Base-by-base conservation (phyloP, 2,888 invertebrate genomes). In the Loripinus fragilis region DNA sequence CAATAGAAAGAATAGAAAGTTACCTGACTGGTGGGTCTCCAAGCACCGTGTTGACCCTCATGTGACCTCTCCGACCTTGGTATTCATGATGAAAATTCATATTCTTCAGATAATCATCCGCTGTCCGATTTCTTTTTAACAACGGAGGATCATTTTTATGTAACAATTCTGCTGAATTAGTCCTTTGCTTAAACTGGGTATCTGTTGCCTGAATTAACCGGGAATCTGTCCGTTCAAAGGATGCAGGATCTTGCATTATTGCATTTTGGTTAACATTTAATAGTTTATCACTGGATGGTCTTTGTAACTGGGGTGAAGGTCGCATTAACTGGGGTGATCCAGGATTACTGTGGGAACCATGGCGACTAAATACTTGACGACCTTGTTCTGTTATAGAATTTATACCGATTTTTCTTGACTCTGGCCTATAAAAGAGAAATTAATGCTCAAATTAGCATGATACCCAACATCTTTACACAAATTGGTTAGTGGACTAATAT, bases 31-130 rank as follows among this genome's bases (percentile, higher is more conserved):
- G 67, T 45, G 17, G 10, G 23, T 42, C 67, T 42, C 10, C 45
- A 20, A 41, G 10, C 28, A 25, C 12, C 1, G 67, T 45, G 25
- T 70, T 71, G 48, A 81, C 74, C 76, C 74, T 84, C 38, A 90
- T 78, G 65, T 88, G 88, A 33, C 89, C 90, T 50, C 81, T 78
- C 33, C 88, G 86, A 60, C 87, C 89, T 71, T 89, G 89, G 77
- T 89, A 89, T 41, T 85, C 85, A 17, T 88, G 89, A 68, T 89
- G 89, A 67, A 88, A 76, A 68, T 90, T 90, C 17, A 90, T 72
- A 68, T 85, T 77, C 10, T 88, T 76, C 5, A 65, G 66, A 73
- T 85, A 86, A 48, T 81, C 79, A 38, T 74, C 64, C 0, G 85
- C 78, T 10, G 85, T 81, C 33, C 12, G 5, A 33, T 33, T 20